Conservation (phyloP, 2,888 invertebrate species). For the Glaucopsyche alexis region DNA sequence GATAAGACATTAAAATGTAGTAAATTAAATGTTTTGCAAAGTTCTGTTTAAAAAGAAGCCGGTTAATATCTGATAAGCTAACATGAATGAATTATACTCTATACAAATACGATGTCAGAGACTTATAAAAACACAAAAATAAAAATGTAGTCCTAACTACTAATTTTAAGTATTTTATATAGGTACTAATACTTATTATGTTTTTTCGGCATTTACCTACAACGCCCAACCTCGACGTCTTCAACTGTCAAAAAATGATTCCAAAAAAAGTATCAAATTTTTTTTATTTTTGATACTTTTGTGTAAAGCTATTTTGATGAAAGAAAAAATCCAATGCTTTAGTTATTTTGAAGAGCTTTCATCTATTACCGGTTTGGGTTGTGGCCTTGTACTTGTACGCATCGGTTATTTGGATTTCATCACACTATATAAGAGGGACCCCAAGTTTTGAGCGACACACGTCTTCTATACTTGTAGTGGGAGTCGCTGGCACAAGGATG, state of each 20-base stretch:
- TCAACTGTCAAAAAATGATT: no score
- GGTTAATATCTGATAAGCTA: neutral
- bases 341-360: constrained; percentile 41
- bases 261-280: no score
- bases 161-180: neutral
- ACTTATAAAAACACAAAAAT: neutral
- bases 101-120: neutral
- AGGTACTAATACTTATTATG: no score
- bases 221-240: neutral
- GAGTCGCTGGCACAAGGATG: constrained; percentile 54
- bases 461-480: constrained; percentile 47
- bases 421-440: constrained; percentile 62
- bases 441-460: constrained; percentile 54
- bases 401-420: constrained; percentile 43
- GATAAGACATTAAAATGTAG: neutral
- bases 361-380: constrained; percentile 42
- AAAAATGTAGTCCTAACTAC: constrained; percentile 3
- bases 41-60: neutral
- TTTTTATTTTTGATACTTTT: no score
- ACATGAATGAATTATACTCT: neutral
- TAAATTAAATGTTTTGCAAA: neutral
- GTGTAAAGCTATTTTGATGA: neutral
- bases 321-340: constrained; percentile 34
- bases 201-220: neutral
- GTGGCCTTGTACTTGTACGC: constrained; percentile 58